Conservation (phyloP, 2,113 vertebrate genomes). For the Lampris incognitus region DNA sequence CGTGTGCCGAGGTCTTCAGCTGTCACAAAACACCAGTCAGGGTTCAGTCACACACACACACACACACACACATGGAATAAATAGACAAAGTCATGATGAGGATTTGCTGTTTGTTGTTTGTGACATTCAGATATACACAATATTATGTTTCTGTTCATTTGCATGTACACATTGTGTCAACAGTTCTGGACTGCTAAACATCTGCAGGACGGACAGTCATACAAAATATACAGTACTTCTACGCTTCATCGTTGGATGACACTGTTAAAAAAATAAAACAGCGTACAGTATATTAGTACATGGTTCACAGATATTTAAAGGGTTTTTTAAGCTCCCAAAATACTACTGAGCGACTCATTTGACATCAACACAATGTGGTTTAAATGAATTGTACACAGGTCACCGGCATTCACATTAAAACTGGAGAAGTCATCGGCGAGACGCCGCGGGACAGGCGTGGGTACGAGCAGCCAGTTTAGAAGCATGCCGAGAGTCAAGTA, state of each 20-base stretch:
- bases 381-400: conserved; percentile 53
- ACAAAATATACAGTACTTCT: conserved; percentile 77
- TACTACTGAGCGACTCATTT: conserved; percentile 86
- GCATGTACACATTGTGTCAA: conserved; percentile 64
- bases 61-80: conserved; percentile 21
- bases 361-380: conserved; percentile 52
- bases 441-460: conserved; percentile 79
- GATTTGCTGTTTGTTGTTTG: conserved; percentile 80
- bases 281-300: conserved; percentile 65
- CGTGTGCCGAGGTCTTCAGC: too few relatives aligned
- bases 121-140: conserved; percentile 69
- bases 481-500: conserved; percentile 88
- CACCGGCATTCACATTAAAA: conserved; percentile 78
- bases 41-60: background rate
- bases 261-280: conserved; percentile 70
- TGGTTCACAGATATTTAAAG: conserved; percentile 42
- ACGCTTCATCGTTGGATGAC: conserved; percentile 55
- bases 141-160: conserved; percentile 37
- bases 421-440: conserved; percentile 85
- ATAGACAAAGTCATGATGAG: conserved; percentile 58
- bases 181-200: conserved; percentile 63
- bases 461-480: conserved; percentile 83
- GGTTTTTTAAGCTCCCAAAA: conserved; percentile 80
- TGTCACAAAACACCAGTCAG: too few relatives aligned
- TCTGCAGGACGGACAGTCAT: conserved; percentile 63